Base-by-base conservation (phyloP, 2,888 invertebrate species). In the Drosophila tanythrix region DNA sequence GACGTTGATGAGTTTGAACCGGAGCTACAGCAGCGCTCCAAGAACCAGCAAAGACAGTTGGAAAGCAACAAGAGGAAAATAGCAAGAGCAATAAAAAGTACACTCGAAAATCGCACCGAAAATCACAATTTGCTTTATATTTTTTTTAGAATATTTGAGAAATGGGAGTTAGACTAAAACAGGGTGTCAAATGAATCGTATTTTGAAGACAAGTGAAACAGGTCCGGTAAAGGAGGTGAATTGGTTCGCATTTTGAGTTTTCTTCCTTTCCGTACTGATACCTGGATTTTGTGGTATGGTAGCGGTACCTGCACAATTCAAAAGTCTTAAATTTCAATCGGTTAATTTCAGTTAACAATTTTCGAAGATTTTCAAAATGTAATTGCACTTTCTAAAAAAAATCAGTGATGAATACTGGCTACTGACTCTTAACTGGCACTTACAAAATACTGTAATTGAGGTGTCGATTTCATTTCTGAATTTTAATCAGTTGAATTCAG, bases 1-100 rank as follows among this genome's bases (percentile, higher is more conserved):
- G 75, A 86, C 83, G 83, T 81, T 85, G 83, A 86, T 86, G 83
- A 76, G 78, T 74, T 81, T 78, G 62, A 74, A 67, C 76, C 71
- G 52, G 55, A 69, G 71, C 59, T 3, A 36, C 43, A n/a, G 0
- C 46, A 46, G 46, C 25, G 46, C 46, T 25, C 25, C 25, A 46
- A 25, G 46, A 27, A 25, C 25, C 25, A 46, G 11, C 21, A 43
- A 43, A 43, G 43, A 43, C 43, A 43, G 21, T 43, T 6, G 21
- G 43, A 21, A 5, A 43, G 11, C 43, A 21, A 21, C 11, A 11
- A 21, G 11, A 43, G 11, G 11, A 11, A 43, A 43, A 13, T 5
- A 13, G 11, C 21, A 13, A 43, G 43, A 40, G n/a, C 40, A n/a
- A 40, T n/a, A 11, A 40, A n/a, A 1, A 43, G 5, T 43, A 25